These are phyloP conservation scores for Apodemus agrarius DNA, from an alignment of 2,797 vertebrate genomes.

Conservation along the genomic window DNA sequence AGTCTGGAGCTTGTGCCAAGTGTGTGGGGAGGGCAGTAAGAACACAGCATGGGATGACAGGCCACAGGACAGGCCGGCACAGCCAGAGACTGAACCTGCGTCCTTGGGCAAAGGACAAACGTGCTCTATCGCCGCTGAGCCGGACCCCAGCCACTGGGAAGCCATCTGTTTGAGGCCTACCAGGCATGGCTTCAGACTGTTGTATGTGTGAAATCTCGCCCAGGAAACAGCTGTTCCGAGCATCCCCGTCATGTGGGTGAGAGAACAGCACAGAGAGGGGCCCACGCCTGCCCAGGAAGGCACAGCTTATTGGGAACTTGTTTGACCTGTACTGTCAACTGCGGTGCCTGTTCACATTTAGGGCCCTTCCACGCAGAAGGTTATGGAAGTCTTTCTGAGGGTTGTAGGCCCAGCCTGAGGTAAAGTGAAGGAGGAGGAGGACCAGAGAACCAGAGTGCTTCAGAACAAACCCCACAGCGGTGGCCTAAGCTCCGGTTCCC, in stretches of 20 bases:
- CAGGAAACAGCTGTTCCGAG: background rate
- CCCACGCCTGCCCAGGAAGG: background rate
- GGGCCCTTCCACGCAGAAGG: background rate
- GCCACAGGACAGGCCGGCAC: background rate
- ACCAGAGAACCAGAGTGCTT: background rate
- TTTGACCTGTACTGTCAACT: background rate
- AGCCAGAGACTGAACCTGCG: background rate
- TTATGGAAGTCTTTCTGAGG: background rate
- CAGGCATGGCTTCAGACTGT: background rate
- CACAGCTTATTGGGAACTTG: background rate
- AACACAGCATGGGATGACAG: background rate
- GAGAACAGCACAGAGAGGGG: conserved; percentile 33
- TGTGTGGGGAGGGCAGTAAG: background rate
- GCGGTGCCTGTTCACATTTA: background rate
- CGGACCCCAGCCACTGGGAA: background rate
- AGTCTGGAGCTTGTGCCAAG: background rate
- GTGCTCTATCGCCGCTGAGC: background rate
- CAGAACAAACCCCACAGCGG: background rate
- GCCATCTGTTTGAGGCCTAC: background rate
- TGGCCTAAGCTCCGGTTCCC: background rate
- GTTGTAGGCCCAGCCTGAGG: background rate
- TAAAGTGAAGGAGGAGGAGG: background rate
- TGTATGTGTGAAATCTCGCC: background rate
- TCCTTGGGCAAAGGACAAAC: background rate
- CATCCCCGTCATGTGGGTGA: background rate